Evolutionary conservation across 2,888 invertebrate species (phyloP).

Genomic region (Psylliodes chrysocephalus): DNA sequence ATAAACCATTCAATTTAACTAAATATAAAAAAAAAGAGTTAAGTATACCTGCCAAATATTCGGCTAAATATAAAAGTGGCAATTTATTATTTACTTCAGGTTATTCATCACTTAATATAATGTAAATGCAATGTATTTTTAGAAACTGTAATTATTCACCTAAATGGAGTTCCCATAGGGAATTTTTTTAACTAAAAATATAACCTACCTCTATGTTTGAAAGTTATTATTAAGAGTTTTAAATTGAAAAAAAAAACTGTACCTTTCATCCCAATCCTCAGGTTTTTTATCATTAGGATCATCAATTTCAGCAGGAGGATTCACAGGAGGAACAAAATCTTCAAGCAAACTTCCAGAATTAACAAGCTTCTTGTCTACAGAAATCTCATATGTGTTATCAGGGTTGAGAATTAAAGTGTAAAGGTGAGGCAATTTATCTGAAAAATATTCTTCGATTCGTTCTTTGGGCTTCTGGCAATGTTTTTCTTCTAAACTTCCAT

Average conservation of each 20-base stretch:
- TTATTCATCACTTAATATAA: too few relatives aligned
- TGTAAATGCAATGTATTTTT: too few relatives aligned
- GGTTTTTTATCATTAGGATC: slow-evolving; percentile 90
- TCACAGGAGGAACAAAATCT: slow-evolving; percentile 93
- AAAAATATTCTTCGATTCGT: slow-evolving; percentile 85
- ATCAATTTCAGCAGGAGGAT: slow-evolving; percentile 93
- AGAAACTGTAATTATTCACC: too few relatives aligned
- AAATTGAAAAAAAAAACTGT: background rate
- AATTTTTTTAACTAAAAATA: too few relatives aligned
- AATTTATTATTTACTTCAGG: too few relatives aligned
- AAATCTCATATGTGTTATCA: slow-evolving; percentile 83
- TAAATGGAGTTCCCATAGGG: too few relatives aligned
- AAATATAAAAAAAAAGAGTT: too few relatives aligned
- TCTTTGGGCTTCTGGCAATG: slow-evolving; percentile 93
- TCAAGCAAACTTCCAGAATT: slow-evolving; percentile 88
- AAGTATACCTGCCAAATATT: too few relatives aligned
- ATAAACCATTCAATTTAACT: too few relatives aligned
- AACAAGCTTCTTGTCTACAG: slow-evolving; percentile 83
- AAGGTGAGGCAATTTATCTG: slow-evolving; percentile 92
- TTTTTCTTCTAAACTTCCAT: slow-evolving; percentile 90
- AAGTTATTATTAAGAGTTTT: too few relatives aligned
- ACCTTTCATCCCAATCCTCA: slow-evolving; percentile 91
- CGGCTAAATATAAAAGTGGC: too few relatives aligned
- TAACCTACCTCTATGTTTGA: too few relatives aligned
- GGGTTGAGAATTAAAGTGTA: slow-evolving; percentile 82